A percentile compares a stretch with the other conserved stretches of the same genome.
phyloP scores from a whole-genome alignment of 2,888 invertebrate species.

The Drosophila niveifrons region DNA sequence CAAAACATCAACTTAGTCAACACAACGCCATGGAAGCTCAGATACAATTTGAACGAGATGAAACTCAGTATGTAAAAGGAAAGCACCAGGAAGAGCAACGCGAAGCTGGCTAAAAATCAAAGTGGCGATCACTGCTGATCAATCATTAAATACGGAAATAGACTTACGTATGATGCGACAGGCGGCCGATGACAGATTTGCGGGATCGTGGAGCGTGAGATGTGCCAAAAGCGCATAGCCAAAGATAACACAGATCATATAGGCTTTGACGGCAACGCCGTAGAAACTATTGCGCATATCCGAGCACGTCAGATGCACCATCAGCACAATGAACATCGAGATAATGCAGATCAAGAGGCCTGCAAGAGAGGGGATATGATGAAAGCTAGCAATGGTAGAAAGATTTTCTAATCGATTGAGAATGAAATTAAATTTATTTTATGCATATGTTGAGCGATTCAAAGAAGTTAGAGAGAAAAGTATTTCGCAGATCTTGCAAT shows the following conservation, averaged over 20 bases:
- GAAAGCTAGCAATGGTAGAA: not conserved
- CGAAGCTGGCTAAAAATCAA: conserved; percentile 63
- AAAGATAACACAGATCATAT: conserved; percentile 75
- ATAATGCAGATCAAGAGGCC: conserved; percentile 80
- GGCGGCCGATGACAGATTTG: conserved; percentile 63
- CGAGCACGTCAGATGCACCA: conserved; percentile 77
- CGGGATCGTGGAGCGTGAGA: conserved; percentile 77
- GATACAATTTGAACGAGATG: conserved; percentile 79
- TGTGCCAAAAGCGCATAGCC: conserved; percentile 80
- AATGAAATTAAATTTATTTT: no score
- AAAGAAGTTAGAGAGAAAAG: no score
- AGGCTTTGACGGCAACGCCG: conserved; percentile 80
- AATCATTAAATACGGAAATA: not conserved
- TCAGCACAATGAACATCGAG: conserved; percentile 78
- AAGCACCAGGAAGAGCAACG: conserved; percentile 72
- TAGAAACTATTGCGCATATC: conserved; percentile 82
- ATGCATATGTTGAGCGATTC: no score
- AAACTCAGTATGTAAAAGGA: conserved; percentile 81
- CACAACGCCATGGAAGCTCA: conserved; percentile 79
- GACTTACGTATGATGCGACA: conserved; percentile 77
- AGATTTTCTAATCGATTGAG: not conserved
- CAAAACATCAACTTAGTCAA: conserved; percentile 80
- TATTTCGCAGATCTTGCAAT: no score
- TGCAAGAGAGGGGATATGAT: conserved; percentile 25
- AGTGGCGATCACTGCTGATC: conserved; percentile 4